Percentiles rank a stretch among this genome's conserved stretches.
Conservation (phyloP, 2,797 vertebrate genomes). For the Tarsius wallacei region DNA sequence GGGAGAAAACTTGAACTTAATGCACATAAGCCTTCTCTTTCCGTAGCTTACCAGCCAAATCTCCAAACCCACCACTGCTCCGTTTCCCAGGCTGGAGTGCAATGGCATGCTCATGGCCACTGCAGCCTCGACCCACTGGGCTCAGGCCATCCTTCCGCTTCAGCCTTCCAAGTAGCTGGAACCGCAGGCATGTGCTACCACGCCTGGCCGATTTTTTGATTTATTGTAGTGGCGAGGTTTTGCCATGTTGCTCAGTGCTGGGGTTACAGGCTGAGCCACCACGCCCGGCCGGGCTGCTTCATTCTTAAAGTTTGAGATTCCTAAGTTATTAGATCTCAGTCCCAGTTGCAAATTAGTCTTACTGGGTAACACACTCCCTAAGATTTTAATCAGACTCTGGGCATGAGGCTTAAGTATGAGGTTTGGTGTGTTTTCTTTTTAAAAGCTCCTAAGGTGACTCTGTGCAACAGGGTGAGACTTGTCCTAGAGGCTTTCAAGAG, state of each 20-base stretch:
- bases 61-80: not conserved
- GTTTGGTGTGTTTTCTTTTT: not conserved
- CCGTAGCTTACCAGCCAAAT: not conserved
- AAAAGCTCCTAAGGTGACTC: not conserved
- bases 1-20: not conserved
- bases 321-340: not conserved
- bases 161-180: too few species aligned
- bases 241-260: too few species aligned
- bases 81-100: too few species aligned
- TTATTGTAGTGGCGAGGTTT: too few species aligned
- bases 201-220: too few species aligned
- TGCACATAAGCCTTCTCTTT: accelerated
- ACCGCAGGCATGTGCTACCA: too few species aligned
- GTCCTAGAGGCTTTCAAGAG: not conserved
- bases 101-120: too few species aligned
- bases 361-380: not conserved
- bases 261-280: too few species aligned
- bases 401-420: not conserved
- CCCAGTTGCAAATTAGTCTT: not conserved
- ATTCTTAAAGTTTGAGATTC: not conserved
- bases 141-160: too few species aligned
- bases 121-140: too few species aligned
- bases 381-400: not conserved
- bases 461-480: not conserved
- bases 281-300: too few species aligned